Evolutionary conservation across 2,888 invertebrate genomes (phyloP), one percentile per base, ranked within the genome.

Genomic region (Brenthis ino): DNA sequence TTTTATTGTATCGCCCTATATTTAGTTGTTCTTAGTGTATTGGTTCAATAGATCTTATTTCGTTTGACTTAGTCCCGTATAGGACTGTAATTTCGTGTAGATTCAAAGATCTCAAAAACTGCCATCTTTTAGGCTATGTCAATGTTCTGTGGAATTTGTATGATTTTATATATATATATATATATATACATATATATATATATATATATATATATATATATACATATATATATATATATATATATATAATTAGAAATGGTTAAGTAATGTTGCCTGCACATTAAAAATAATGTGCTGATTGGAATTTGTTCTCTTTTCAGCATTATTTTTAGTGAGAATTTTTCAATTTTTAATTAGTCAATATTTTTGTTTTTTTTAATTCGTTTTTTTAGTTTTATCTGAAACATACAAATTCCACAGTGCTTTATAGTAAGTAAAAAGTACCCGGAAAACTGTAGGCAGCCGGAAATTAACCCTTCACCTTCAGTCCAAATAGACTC

Each of bases 81-180:
- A 77, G 88, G 86, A 84, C 84, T 83, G 81, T 85, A 69, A 69
- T 83, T 81, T 83, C 82, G 82, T 86, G 82, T 86, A 87, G 83
- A 85, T 85, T 83, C 80, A 82, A 86, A 86, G 90, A 90, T 90
- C 90, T 90, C 90, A 88, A 79, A 76, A 82, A 83, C 85, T 87
- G 86, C 84, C 88, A 85, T 83, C 85, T 81, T 69, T 75, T 76
- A 75, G 75, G 73, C 72, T 73, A 72, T 63, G 63, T 56, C 65
- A 68, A 73, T 77, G 77, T 72, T 71, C 78, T 82, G 80, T 83
- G 82, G 78, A 74, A 65, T 76, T 72, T 67, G 57, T 68, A 57
- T 37, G 13, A 48, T 48, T 54, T 11, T 47, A 65, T 57, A 50
- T 37, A 56, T 50, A 24, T n/a, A 51, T 24, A 47, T 24, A 24